Percentiles rank a stretch among this genome's conserved stretches.
Evolutionary conservation across 2,888 invertebrate species (phyloP).

Genomic region (Phaedon cochleariae): DNA sequence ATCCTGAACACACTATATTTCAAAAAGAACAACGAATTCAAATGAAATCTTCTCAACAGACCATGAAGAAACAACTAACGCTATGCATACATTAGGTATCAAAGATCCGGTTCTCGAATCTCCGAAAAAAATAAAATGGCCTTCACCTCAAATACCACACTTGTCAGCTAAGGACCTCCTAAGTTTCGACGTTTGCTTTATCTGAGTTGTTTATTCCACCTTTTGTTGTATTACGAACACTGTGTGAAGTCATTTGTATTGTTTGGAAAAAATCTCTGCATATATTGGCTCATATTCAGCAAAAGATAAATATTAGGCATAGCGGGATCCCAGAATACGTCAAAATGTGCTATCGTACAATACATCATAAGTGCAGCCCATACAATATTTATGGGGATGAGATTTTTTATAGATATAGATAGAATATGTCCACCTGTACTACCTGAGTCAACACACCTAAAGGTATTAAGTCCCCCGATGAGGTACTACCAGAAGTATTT

Average conservation of each 20-base stretch:
- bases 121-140: conserved; percentile 19
- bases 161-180: conserved; percentile 48
- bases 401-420: too few relatives aligned
- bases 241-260: conserved; percentile 44
- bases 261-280: conserved; percentile 35
- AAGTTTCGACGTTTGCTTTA: conserved; percentile 43
- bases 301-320: conserved; percentile 43
- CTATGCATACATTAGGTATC: conserved; percentile 47
- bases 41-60: conserved; percentile 3
- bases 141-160: conserved; percentile 37
- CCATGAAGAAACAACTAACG: conserved; percentile 44
- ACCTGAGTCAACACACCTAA: conserved; percentile 51
- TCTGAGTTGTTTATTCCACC: conserved; percentile 35
- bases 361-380: conserved; percentile 43
- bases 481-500: too few relatives aligned
- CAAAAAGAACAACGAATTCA: conserved; percentile 17
- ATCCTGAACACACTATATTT: background rate
- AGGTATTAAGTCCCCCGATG: too few relatives aligned
- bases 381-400: too few relatives aligned
- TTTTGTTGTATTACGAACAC: conserved; percentile 21
- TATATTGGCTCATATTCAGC: conserved; percentile 38
- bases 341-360: conserved; percentile 46
- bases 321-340: conserved; percentile 47
- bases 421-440: conserved; percentile 50
- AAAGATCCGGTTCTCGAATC: conserved; percentile 48